Evolutionary conservation across 2,888 invertebrate species (phyloP).

Genomic region (Noctua fimbriata): DNA sequence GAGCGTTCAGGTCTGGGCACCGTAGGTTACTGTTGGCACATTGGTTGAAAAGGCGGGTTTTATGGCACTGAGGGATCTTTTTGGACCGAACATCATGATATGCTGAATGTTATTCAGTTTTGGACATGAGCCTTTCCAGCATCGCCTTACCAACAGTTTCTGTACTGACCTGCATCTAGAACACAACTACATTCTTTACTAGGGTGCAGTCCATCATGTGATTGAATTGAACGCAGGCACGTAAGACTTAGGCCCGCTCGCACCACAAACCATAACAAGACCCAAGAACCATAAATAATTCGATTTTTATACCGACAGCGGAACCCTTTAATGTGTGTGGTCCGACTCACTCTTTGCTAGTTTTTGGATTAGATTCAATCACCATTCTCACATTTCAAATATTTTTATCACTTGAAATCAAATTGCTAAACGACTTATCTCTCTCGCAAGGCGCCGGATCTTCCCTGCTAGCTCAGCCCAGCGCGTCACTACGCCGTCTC

Average conservation of each 20-base stretch:
- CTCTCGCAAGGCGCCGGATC: conserved; percentile 92
- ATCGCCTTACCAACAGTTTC: neutral
- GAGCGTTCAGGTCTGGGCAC: no score
- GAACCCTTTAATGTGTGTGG: neutral
- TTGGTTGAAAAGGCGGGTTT: no score
- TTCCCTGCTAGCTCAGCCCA: conserved; percentile 96
- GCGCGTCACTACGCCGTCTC: conserved; percentile 95
- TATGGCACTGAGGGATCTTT: no score
- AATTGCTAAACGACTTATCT: neutral
- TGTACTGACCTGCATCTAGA: neutral
- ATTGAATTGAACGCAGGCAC: neutral
- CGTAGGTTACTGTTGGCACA: no score
- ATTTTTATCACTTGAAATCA: no score
- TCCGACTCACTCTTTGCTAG: neutral
- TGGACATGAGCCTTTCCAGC: neutral
- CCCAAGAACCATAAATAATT: neutral
- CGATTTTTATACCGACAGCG: neutral
- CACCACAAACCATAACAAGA: neutral
- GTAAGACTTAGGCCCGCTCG: neutral
- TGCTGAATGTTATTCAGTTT: neutral
- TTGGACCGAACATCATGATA: neutral
- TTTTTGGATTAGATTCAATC: neutral
- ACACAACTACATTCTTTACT: neutral
- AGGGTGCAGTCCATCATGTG: neutral
- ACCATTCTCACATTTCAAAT: neutral